A percentile compares a stretch with the other conserved stretches of the same genome.
phyloP scores from a whole-genome alignment of 2,888 invertebrate genomes.

The Hyalella azteca region DNA sequence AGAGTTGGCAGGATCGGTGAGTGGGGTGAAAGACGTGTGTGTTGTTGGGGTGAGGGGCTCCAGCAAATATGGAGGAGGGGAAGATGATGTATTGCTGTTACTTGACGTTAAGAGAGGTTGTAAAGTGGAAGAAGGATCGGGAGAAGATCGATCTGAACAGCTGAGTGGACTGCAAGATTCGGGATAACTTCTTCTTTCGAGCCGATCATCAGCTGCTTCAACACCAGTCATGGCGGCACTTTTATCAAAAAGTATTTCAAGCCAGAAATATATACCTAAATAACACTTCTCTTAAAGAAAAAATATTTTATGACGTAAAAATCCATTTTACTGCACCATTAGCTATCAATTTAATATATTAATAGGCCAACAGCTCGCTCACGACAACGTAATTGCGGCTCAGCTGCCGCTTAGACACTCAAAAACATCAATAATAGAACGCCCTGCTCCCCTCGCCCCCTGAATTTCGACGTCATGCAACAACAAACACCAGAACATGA shows the following conservation, averaged over 20 bases:
- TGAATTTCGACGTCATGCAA: conserved; percentile 26
- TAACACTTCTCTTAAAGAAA: too few relatives aligned
- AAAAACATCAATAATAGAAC: conserved; percentile 36
- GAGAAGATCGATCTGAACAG: neutral
- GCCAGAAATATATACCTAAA: too few relatives aligned
- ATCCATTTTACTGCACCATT: too few relatives aligned
- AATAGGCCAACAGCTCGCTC: too few relatives aligned
- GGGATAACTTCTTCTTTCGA: conserved; percentile 6
- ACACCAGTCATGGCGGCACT: conserved; percentile 29
- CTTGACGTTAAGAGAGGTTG: conserved; percentile 27
- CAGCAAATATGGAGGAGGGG: conserved; percentile 20
- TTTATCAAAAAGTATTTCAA: too few relatives aligned
- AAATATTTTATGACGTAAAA: too few relatives aligned
- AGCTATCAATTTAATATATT: too few relatives aligned
- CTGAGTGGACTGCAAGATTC: conserved; percentile 16
- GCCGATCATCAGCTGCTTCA: conserved; percentile 28
- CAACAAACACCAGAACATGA: conserved; percentile 34
- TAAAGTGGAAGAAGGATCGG: conserved; percentile 15
- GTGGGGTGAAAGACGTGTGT: conserved; percentile 14
- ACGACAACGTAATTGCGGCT: conserved; percentile 9
- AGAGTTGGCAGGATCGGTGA: neutral
- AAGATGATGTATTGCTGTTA: conserved; percentile 26
- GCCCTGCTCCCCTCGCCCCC: conserved; percentile 17
- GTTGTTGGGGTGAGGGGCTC: conserved; percentile 31
- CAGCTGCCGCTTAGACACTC: conserved; percentile 22